Conservation (phyloP, 37 sponge, comb jelly and placozoan genomes). For the Ianthella basta region DNA sequence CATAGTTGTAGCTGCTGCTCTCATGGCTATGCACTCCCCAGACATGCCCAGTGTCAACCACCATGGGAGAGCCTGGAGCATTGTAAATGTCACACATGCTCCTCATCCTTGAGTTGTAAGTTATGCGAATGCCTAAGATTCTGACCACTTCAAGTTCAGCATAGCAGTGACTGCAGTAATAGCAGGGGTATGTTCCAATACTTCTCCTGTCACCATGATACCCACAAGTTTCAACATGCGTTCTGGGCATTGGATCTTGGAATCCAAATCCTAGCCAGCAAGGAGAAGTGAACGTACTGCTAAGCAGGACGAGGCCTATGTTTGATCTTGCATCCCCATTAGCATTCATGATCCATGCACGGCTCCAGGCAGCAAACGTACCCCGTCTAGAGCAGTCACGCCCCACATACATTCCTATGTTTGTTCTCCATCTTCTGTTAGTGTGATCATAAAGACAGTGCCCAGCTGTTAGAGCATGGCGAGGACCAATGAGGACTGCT, state of each 20-base stretch:
- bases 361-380: not conserved
- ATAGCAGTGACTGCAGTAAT: not conserved
- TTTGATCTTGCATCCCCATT: not conserved
- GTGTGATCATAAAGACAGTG: conserved; percentile 22
- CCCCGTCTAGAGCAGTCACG: not conserved
- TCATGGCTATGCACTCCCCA: conserved; percentile 24
- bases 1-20: not conserved
- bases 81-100: no score
- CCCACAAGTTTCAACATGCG: not conserved
- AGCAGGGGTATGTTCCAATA: not conserved
- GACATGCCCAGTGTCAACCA: not conserved
- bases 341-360: not conserved
- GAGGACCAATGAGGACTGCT: conserved; percentile 31
- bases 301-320: conserved; percentile 6
- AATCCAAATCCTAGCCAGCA: conserved; percentile 7
- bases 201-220: not conserved
- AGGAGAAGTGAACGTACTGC: not conserved
- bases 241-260: not conserved
- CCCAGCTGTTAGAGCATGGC: conserved; percentile 12
- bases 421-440: not conserved
- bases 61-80: no score
- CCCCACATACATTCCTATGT: not conserved
- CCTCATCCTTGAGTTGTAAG: no score
- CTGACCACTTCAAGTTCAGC: not conserved
- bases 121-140: no score